Evolutionary conservation across 2,888 invertebrate genomes (phyloP).

Genomic region (Andrena camellia): DNA sequence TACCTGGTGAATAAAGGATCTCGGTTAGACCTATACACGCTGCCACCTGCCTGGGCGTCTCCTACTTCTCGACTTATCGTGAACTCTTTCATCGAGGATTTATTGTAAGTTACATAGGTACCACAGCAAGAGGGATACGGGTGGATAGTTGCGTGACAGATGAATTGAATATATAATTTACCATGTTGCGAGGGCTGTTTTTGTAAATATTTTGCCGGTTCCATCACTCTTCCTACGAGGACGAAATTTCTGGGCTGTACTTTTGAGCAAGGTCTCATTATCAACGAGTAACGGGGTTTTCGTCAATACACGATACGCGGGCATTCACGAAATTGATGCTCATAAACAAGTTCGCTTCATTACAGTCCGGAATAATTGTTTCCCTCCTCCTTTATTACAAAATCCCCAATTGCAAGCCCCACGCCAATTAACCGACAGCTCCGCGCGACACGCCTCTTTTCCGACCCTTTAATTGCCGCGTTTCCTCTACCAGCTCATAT

Average conservation of each 20-base stretch:
- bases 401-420: conserved; percentile 51
- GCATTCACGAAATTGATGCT: conserved; percentile 41
- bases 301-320: conserved; percentile 11
- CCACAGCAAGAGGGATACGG: too few species aligned
- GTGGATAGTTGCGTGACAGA: too few species aligned
- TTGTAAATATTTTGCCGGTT: too few species aligned
- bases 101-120: too few species aligned
- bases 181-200: too few species aligned
- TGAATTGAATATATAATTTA: too few species aligned
- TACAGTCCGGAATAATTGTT: conserved; percentile 46
- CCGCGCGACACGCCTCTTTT: conserved; percentile 46
- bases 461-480: conserved; percentile 55
- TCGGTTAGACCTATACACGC: neutral
- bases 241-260: conserved; percentile 3
- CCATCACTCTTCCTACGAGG: neutral
- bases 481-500: conserved; percentile 36
- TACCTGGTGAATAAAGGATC: conserved; percentile 87
- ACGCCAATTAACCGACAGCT: conserved; percentile 47
- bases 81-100: too few species aligned
- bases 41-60: neutral
- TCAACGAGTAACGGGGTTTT: conserved; percentile 27
- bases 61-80: neutral
- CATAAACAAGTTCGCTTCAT: conserved; percentile 56
- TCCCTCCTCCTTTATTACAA: conserved; percentile 55
- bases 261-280: conserved; percentile 22